Conservation (phyloP, 2,797 vertebrate genomes). For the Squalus acanthias region DNA sequence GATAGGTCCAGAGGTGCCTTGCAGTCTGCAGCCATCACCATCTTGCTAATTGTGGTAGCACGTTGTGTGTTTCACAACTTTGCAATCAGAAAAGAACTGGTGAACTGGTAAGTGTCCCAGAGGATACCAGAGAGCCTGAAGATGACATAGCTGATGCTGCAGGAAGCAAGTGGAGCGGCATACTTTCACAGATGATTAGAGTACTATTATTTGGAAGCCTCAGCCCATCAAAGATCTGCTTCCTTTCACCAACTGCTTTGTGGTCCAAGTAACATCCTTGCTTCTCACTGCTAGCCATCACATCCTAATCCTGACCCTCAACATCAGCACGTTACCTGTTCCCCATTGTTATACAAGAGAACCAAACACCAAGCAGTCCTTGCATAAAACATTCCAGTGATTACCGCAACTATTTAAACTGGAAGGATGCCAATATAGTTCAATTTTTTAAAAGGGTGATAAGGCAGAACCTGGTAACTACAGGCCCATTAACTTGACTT, state of each 20-base stretch:
- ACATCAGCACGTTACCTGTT: neutral
- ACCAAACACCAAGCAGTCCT: neutral
- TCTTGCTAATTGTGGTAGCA: neutral
- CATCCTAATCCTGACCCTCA: neutral
- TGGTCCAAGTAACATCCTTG: neutral
- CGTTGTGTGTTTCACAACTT: neutral
- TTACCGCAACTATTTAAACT: neutral
- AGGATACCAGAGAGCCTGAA: neutral
- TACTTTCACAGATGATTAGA: neutral
- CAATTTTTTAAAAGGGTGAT: no score
- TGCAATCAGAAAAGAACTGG: neutral
- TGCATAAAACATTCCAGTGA: neutral
- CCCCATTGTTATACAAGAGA: neutral
- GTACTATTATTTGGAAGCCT: neutral
- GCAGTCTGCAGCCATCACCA: neutral
- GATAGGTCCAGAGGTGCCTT: neutral
- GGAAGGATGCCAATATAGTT: neutral
- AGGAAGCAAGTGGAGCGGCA: neutral
- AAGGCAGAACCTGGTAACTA: neutral
- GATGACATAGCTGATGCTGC: neutral
- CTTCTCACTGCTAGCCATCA: neutral
- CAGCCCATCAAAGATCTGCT: neutral
- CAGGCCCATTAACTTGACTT: neutral
- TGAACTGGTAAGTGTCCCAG: neutral
- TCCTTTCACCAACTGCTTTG: neutral